These are phyloP conservation scores for Agrochola lota DNA, from an alignment of 2,888 invertebrate species.

Conservation along the genomic window DNA sequence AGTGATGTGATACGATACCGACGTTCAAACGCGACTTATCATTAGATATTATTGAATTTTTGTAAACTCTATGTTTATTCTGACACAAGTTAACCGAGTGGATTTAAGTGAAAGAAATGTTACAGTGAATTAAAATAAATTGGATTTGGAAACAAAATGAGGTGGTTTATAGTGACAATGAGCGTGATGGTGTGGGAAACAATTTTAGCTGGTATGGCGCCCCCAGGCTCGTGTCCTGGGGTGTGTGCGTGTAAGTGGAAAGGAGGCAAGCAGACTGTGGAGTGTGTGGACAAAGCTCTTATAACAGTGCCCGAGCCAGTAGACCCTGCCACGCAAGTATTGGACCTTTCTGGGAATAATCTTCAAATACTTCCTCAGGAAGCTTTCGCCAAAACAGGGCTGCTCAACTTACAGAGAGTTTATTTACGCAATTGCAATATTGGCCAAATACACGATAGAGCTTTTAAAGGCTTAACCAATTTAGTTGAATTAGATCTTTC, in stretches of 20 bases:
- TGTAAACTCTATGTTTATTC: slow-evolving; percentile 71
- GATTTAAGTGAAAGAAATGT: slow-evolving; percentile 75
- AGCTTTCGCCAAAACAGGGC: slow-evolving; percentile 94
- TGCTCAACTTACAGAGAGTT: slow-evolving; percentile 96
- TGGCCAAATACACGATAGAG: slow-evolving; percentile 95
- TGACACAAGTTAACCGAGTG: slow-evolving; percentile 68
- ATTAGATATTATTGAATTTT: slow-evolving; percentile 72
- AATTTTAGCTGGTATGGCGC: slow-evolving; percentile 85
- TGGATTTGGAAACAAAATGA: slow-evolving; percentile 84
- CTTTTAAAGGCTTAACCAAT: slow-evolving; percentile 96
- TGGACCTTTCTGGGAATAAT: slow-evolving; percentile 97
- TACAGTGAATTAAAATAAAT: slow-evolving; percentile 78
- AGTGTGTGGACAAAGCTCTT: slow-evolving; percentile 95
- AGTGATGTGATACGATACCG: slow-evolving; percentile 90
- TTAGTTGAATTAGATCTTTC: slow-evolving; percentile 97
- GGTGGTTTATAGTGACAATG: slow-evolving; percentile 87
- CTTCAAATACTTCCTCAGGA: slow-evolving; percentile 95
- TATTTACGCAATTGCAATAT: slow-evolving; percentile 96
- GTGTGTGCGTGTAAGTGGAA: slow-evolving; percentile 98
- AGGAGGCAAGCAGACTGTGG: slow-evolving; percentile 97
- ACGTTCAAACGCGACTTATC: slow-evolving; percentile 76
- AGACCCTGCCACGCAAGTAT: slow-evolving; percentile 96
- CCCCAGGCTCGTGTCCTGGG: slow-evolving; percentile 92
- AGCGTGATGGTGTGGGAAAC: slow-evolving; percentile 86
- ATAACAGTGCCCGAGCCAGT: slow-evolving; percentile 96